These are phyloP conservation scores for Peromyscus californicus DNA, from an alignment of 2,113 vertebrate species.

Conservation along the genomic window DNA sequence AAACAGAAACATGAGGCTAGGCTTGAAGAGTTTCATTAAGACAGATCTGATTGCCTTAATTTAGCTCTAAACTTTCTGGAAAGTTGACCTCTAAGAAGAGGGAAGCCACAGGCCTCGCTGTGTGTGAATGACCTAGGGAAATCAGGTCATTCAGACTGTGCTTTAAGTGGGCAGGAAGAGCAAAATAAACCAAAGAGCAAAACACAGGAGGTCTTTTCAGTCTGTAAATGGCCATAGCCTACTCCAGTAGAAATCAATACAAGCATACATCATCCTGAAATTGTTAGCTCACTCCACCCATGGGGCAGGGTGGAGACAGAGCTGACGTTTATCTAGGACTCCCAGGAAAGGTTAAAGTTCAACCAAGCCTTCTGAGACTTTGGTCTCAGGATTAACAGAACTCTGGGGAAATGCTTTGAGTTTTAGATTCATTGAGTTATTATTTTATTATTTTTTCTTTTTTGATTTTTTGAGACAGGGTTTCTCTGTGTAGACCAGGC, in stretches of 20 bases:
- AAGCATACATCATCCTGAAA: neutral
- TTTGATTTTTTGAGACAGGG: too few relatives aligned
- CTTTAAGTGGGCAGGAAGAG: neutral
- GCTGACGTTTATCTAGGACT: neutral
- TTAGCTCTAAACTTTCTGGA: slow-evolving; percentile 45
- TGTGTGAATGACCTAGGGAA: neutral
- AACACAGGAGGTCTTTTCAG: neutral
- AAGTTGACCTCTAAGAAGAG: neutral
- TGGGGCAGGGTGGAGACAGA: neutral
- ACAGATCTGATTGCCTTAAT: neutral
- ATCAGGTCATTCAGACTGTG: neutral
- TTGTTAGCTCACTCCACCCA: neutral
- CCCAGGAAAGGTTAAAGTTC: neutral
- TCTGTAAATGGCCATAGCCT: neutral
- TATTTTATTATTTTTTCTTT: too few relatives aligned
- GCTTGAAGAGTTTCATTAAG: neutral
- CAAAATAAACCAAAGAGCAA: slow-evolving; percentile 31
- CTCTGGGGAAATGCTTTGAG: neutral
- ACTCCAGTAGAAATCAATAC: neutral
- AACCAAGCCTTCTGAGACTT: slow-evolving; percentile 15
- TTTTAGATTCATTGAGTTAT: neutral
- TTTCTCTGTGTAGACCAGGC: too few relatives aligned
- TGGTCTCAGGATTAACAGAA: neutral
- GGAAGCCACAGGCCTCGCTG: neutral
- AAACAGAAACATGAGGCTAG: neutral